Evolutionary conservation across 1,140 invertebrate genomes (phyloP), one percentile per base, ranked within the genome.

Genomic region (Nautilus pompilius): DNA sequence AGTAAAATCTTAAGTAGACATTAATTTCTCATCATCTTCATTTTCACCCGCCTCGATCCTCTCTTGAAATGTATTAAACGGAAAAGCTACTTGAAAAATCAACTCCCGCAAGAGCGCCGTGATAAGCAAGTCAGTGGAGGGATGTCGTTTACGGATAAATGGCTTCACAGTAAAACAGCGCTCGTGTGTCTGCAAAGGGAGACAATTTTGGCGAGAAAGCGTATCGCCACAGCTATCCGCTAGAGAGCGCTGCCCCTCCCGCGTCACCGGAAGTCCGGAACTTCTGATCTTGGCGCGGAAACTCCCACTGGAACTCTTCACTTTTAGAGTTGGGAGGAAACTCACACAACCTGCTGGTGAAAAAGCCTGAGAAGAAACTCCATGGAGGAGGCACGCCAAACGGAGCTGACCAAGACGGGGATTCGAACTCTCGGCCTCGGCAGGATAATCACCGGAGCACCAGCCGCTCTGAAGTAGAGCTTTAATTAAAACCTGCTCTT

Each of bases 1-100:
- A 60, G 69, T 67, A 26, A 4, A 17, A 8, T 53, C 29, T 24
- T 24, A 10, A 28, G 26, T 46, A 20, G n/a, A 46, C 8, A 41
- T 10, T 10, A 41, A 41, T 41, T 41, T 41, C 36, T 41, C n/a
- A 41, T 41, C n/a, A n/a, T n/a, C n/a, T n/a, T n/a, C n/a, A n/a
- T n/a, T n/a, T n/a, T n/a, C n/a, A n/a, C n/a, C n/a, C n/a, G n/a
- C n/a, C n/a, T n/a, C n/a, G n/a, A n/a, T n/a, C n/a, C n/a, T n/a
- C n/a, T n/a, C n/a, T 8, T 41, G n/a, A 10, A 41, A 10, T 10
- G 8, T 10, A 10, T 8, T n/a, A 41, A 10, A 41, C n/a, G 36
- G 36, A 10, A 41, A n/a, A 41, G 36, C 36, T 8, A 8, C 36
- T 10, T n/a, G n/a, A 8, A 41, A 10, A 10, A 41, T 41, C n/a